A percentile compares a stretch with the other conserved stretches of the same genome.
These are phyloP conservation scores for Pseudoips prasinana DNA, from an alignment of 2,888 invertebrate species.

Conservation along the genomic window DNA sequence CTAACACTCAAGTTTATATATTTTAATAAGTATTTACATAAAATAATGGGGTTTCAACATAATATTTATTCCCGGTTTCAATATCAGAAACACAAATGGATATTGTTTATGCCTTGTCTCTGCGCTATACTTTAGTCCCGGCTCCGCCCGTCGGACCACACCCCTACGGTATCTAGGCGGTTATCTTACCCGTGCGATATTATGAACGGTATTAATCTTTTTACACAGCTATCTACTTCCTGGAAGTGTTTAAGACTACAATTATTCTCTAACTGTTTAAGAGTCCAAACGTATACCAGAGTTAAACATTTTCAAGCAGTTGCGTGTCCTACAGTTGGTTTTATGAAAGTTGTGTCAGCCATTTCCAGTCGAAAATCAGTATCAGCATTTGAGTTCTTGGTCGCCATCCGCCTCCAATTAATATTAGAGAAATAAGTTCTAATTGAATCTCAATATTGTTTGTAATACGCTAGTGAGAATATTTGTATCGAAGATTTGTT, in stretches of 20 bases:
- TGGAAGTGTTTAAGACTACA: too few species aligned
- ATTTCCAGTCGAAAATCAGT: constrained; percentile 11
- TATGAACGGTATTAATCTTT: constrained; percentile 50
- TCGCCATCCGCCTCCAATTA: constrained; percentile 39
- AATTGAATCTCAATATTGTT: constrained; percentile 67
- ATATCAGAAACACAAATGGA: constrained; percentile 33
- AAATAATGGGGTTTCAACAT: constrained; percentile 13
- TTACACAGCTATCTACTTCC: constrained; percentile 10
- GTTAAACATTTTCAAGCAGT: too few species aligned
- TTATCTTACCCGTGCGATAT: constrained; percentile 56
- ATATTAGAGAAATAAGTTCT: constrained; percentile 48
- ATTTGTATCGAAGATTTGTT: constrained; percentile 65
- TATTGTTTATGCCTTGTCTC: constrained; percentile 60
- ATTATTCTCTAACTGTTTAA: too few species aligned
- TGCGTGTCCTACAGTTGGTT: too few species aligned
- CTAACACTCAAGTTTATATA: constrained; percentile 11
- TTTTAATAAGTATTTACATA: constrained; percentile 6
- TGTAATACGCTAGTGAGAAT: constrained; percentile 60
- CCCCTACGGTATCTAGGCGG: constrained; percentile 53
- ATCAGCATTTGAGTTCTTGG: constrained; percentile 5
- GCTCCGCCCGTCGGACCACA: constrained; percentile 67
- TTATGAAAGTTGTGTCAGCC: neutral
- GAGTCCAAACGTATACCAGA: too few species aligned
- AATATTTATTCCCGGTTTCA: constrained; percentile 27
- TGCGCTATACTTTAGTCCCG: constrained; percentile 46